phyloP scores from a whole-genome alignment of 2,113 vertebrate species.

The Trichechus manatus region DNA sequence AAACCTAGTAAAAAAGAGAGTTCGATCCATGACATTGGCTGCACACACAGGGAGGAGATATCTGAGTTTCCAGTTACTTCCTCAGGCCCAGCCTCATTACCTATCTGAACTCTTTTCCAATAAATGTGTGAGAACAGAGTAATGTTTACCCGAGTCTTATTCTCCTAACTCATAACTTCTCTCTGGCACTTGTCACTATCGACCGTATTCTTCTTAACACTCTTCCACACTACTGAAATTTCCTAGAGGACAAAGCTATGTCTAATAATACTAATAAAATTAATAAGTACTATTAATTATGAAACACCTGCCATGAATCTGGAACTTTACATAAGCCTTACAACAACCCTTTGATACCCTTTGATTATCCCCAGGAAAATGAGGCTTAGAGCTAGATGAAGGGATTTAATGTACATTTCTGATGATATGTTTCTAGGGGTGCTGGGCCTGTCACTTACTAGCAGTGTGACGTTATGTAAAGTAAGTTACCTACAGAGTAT shows the following conservation, averaged over 20 bases:
- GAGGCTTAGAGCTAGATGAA: background rate
- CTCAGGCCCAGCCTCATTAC: background rate
- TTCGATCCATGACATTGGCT: background rate
- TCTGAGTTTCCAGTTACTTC: background rate
- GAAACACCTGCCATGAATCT: background rate
- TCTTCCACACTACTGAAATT: background rate
- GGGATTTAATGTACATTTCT: background rate
- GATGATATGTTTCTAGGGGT: background rate
- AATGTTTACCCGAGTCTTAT: background rate
- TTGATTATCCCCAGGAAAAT: background rate
- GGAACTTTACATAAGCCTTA: background rate
- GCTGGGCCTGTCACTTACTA: background rate
- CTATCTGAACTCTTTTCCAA: background rate
- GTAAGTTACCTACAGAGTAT: background rate
- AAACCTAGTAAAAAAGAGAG: background rate
- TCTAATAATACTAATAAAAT: background rate
- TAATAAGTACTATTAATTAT: background rate
- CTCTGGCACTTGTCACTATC: background rate
- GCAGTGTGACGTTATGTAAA: background rate
- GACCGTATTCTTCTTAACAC: background rate
- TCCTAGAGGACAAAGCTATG: background rate
- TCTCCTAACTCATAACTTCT: background rate
- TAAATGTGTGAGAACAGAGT: background rate
- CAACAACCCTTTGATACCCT: background rate
- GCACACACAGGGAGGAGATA: rapidly evolving